Evolutionary conservation across 2,888 invertebrate species (phyloP).

Genomic region (Anthophora plumipes): DNA sequence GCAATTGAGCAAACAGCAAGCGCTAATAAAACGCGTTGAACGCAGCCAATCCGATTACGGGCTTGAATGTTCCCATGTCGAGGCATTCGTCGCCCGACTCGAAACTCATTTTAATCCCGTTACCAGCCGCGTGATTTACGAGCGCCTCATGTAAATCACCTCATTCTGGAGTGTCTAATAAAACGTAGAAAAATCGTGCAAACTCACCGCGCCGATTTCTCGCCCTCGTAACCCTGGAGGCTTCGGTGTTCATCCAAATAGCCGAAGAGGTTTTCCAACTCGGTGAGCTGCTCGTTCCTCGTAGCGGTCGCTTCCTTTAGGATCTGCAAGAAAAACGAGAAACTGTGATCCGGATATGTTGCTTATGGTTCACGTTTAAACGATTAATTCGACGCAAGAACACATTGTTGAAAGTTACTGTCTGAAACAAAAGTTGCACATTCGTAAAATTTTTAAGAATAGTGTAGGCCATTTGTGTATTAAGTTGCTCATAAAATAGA

Average conservation of each 20-base stretch:
- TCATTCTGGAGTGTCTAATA: slow-evolving; percentile 34
- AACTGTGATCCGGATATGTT: slow-evolving; percentile 6
- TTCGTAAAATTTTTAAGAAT: neutral
- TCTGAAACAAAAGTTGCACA: neutral
- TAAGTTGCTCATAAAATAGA: too few species aligned
- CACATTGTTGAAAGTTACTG: neutral
- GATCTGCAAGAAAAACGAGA: slow-evolving; percentile 38
- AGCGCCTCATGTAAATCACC: slow-evolving; percentile 49
- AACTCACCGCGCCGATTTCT: slow-evolving; percentile 78
- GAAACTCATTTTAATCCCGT: slow-evolving; percentile 53
- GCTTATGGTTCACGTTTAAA: slow-evolving; percentile 9
- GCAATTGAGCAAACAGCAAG: slow-evolving; percentile 35
- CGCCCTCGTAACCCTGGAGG: slow-evolving; percentile 85
- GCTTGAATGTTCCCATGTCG: slow-evolving; percentile 44
- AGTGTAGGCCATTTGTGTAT: too few species aligned
- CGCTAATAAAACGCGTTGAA: slow-evolving; percentile 44
- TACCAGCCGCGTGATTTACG: slow-evolving; percentile 53
- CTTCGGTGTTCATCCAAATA: slow-evolving; percentile 88
- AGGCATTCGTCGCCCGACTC: slow-evolving; percentile 18
- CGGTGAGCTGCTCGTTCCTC: slow-evolving; percentile 88
- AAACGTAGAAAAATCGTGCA: slow-evolving; percentile 55
- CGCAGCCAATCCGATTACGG: slow-evolving; percentile 52
- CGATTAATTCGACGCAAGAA: slow-evolving; percentile 15
- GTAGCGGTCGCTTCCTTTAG: slow-evolving; percentile 84
- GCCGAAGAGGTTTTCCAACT: slow-evolving; percentile 89